phyloP scores from a whole-genome alignment of 2,888 invertebrate genomes.

The Neoaliturus tenellus region DNA sequence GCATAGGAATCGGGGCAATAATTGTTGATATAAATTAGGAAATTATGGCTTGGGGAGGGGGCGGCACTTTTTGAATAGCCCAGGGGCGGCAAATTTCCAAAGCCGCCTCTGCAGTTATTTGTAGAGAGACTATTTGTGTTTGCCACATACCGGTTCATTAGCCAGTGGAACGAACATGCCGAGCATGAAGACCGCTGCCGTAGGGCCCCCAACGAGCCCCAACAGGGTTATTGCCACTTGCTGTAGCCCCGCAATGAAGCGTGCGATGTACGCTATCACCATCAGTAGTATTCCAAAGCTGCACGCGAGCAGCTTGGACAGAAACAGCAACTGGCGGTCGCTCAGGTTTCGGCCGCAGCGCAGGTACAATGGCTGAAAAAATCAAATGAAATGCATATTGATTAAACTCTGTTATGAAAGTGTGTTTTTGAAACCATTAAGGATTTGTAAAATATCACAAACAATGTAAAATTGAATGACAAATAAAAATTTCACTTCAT shows the following conservation, averaged over 20 bases:
- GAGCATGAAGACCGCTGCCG: conserved; percentile 82
- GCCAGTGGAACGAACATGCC: conserved; percentile 83
- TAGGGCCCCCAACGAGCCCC: conserved; percentile 77
- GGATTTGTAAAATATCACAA: no score
- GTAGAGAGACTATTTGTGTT: no score
- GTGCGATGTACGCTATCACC: conserved; percentile 78
- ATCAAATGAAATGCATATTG: no score
- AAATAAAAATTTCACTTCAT: no score
- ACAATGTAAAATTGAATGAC: no score
- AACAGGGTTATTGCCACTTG: conserved; percentile 69
- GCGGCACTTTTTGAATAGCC: no score
- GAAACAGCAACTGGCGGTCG: not conserved
- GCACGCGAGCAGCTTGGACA: conserved; percentile 30
- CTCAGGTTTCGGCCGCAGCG: not conserved
- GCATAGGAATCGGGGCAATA: no score
- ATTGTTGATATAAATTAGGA: no score
- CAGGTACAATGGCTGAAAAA: conserved; percentile 27
- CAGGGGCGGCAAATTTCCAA: no score
- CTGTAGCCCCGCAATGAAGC: conserved; percentile 82
- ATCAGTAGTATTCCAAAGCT: conserved; percentile 75
- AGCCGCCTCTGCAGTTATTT: no score
- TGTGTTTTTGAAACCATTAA: no score
- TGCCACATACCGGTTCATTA: conserved; percentile 79
- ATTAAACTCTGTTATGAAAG: not conserved
- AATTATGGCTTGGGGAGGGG: no score